Conservation (phyloP, 2,888 invertebrate genomes). For the Drosophila gaucha region DNA sequence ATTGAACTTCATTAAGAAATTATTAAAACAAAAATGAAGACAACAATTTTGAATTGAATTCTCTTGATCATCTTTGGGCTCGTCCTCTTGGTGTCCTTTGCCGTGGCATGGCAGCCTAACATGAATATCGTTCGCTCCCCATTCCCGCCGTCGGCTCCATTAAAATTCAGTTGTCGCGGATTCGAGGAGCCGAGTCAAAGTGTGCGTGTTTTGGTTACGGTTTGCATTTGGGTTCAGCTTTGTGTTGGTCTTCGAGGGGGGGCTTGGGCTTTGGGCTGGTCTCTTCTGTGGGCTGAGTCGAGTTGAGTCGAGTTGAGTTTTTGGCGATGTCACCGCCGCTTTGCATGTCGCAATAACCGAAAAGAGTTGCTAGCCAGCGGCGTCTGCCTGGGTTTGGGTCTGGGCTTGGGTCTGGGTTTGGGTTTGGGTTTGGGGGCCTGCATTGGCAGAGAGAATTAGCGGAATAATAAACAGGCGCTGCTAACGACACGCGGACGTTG, state of each 20-base stretch:
- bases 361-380: constrained; percentile 45
- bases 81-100: background rate
- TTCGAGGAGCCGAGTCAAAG: constrained; percentile 45
- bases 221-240: constrained; percentile 1
- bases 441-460: constrained; percentile 67
- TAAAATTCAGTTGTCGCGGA: constrained; percentile 53
- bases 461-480: constrained; percentile 82
- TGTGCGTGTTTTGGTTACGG: constrained; percentile 61
- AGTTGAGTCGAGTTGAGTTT: constrained; percentile 45
- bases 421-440: background rate
- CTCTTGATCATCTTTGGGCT: background rate
- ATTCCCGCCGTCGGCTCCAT: constrained; percentile 16
- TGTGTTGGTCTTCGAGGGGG: background rate
- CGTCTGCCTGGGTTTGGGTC: background rate
- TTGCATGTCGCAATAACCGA: constrained; percentile 70
- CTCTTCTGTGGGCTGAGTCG: constrained; percentile 9
- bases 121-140: constrained; percentile 1
- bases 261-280: constrained; percentile 5
- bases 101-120: background rate
- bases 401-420: background rate
- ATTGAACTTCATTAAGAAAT: constrained; percentile 6
- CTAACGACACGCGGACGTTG: constrained; percentile 78
- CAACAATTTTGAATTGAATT: background rate
- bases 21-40: too few relatives aligned
- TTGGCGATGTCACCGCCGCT: constrained; percentile 80